phyloP scores from a whole-genome alignment of 35 echinoderm and acorn worm species.

The Strongylocentrotus purpuratus region DNA sequence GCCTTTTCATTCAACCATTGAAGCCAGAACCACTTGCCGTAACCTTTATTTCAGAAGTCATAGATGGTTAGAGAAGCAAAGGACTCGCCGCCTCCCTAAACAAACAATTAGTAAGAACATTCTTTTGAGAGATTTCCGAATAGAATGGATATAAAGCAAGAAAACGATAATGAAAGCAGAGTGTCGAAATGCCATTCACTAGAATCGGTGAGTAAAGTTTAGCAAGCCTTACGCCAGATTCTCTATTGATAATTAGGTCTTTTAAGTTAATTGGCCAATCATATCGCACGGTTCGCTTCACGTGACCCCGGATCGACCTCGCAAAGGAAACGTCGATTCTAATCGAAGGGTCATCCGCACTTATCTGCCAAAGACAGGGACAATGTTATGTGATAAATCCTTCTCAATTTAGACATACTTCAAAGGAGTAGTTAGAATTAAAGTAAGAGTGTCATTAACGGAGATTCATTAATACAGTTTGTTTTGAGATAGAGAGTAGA shows the following conservation, averaged over 20 bases:
- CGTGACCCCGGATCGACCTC: constrained; percentile 43
- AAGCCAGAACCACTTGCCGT: neutral
- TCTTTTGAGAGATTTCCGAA: neutral
- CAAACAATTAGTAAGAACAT: constrained; percentile 2
- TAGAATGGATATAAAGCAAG: neutral
- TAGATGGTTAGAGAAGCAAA: neutral
- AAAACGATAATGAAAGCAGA: neutral
- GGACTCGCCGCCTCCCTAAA: neutral
- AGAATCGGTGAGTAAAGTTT: constrained; percentile 16
- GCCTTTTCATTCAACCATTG: neutral
- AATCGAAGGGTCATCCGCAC: neutral
- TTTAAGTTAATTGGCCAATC: constrained; percentile 58
- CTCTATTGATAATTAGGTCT: constrained; percentile 50
- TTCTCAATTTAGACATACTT: neutral
- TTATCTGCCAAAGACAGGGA: neutral
- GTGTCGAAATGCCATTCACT: neutral
- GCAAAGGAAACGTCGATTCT: constrained; percentile 34
- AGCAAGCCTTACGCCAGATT: constrained; percentile 38
- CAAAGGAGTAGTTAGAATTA: neutral
- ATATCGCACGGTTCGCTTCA: constrained; percentile 46
- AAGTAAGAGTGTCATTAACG: neutral
- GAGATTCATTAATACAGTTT: neutral
- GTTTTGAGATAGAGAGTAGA: neutral
- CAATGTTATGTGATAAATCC: neutral
- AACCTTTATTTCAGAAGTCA: neutral